A percentile compares a stretch with the other conserved stretches of the same genome.
phyloP scores from a whole-genome alignment of 1,140 invertebrate genomes.

The Lepidostoma basale region DNA sequence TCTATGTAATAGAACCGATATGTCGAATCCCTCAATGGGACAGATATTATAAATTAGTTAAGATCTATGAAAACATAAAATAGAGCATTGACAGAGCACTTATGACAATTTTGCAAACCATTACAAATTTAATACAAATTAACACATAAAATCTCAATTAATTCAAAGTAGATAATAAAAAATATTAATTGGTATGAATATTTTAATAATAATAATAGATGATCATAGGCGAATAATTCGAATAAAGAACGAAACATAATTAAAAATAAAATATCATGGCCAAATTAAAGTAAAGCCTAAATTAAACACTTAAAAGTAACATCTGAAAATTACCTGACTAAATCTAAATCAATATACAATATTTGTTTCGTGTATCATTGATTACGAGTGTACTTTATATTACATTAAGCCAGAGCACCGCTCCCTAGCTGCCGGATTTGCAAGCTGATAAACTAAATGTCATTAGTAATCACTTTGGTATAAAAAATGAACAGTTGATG shows the following conservation, averaged over 20 bases:
- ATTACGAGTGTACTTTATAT: slow-evolving; percentile 37
- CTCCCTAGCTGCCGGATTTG: slow-evolving; percentile 43
- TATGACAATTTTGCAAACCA: neutral
- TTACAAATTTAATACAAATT: slow-evolving; percentile 1
- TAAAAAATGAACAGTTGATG: slow-evolving; percentile 46
- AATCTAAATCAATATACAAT: slow-evolving; percentile 43
- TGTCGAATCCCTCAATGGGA: slow-evolving; percentile 43
- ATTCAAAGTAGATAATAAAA: slow-evolving; percentile 14
- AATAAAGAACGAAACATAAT: slow-evolving; percentile 25
- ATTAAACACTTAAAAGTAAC: slow-evolving; percentile 27
- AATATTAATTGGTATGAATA: slow-evolving; percentile 31
- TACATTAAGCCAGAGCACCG: slow-evolving; percentile 41
- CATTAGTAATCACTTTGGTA: slow-evolving; percentile 47
- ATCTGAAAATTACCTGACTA: slow-evolving; percentile 34
- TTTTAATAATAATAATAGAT: neutral
- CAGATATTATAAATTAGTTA: slow-evolving; percentile 46
- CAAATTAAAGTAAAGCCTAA: slow-evolving; percentile 25
- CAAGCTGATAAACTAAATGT: slow-evolving; percentile 45
- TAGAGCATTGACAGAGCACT: slow-evolving; percentile 9
- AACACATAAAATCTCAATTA: slow-evolving; percentile 10
- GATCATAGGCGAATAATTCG: neutral
- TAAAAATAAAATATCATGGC: slow-evolving; percentile 7
- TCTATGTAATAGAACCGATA: slow-evolving; percentile 46
- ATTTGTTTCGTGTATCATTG: slow-evolving; percentile 28
- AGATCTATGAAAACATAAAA: slow-evolving; percentile 41